phyloP scores from a whole-genome alignment of 2,113 vertebrate species.

The Daphoenositta chrysoptera region DNA sequence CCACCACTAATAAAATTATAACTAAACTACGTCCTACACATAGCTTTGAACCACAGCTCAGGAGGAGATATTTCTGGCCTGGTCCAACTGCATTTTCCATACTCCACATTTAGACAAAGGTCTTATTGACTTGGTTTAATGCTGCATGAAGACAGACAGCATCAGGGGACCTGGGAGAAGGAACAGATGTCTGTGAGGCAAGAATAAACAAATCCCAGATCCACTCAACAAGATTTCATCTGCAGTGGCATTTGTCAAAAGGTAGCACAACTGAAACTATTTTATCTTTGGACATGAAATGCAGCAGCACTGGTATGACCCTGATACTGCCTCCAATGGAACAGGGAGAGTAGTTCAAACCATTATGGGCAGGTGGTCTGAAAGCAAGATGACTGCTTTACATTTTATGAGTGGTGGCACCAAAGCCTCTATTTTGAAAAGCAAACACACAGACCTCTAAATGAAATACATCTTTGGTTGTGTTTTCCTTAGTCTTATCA shows the following conservation, averaged over 20 bases:
- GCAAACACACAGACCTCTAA: conserved; percentile 16
- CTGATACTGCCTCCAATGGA: background rate
- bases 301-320: background rate
- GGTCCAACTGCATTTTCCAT: background rate
- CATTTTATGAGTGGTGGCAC: conserved; percentile 1
- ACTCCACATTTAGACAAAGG: background rate
- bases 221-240: background rate
- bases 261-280: background rate
- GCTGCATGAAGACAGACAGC: background rate
- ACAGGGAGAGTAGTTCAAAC: background rate
- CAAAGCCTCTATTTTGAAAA: conserved; percentile 22
- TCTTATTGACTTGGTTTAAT: background rate
- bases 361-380: background rate
- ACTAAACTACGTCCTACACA: background rate
- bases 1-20: background rate
- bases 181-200: background rate
- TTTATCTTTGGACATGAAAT: background rate
- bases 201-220: conserved; percentile 11
- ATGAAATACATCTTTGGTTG: conserved; percentile 45
- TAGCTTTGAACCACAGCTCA: background rate
- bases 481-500: conserved; percentile 54
- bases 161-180: background rate
- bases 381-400: background rate
- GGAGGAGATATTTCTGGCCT: background rate
- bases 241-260: background rate